Evolutionary conservation across 2,888 invertebrate species (phyloP), one percentile per base, ranked within the genome.

Genomic region (Drosophila quinaria): DNA sequence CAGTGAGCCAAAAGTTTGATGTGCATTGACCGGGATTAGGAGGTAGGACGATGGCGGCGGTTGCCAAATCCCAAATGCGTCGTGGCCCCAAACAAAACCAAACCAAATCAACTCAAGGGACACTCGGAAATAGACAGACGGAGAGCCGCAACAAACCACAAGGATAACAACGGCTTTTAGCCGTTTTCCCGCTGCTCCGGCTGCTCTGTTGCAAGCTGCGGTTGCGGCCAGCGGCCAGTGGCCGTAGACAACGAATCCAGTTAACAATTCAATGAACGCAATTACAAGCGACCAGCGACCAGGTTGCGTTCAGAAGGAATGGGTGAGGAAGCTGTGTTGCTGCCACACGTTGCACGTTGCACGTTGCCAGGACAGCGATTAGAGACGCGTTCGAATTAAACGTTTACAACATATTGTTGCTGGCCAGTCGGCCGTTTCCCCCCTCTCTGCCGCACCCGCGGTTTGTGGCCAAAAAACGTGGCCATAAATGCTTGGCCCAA

Each of bases 181-280:
- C 70, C 72, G 51, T 74, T 68, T 68, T 47, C 46, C 74, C 55
- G 70, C 61, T 61, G 15, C 37, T 9, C 5, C n/a, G n/a, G 13
- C 31, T 13, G 41, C 46, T 25, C 54, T 31, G 61, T 47, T 82
- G 88, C 83, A 88, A 83, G 88, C 70, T 87, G 82, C 64, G 82
- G 82, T 82, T 78, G 82, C 59, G 82, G 82, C 79, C 75, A 15
- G 74, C 37, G 49, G 71, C 54, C 62, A 73, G 59, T 73, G 64
- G 52, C 49, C 65, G 63, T 72, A 78, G 85, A 84, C 82, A 79
- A 78, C 78, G 78, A 70, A 69, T 72, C 78, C 80, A 76, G 86
- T 87, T 90, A 87, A 88, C 90, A 90, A 85, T 87, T 87, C 90
- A 87, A 87, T 87, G 90, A 90, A 88, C 88, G 87, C 87, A 87